Conservation (phyloP, 2,113 vertebrate species). For the Stegastes partitus region DNA sequence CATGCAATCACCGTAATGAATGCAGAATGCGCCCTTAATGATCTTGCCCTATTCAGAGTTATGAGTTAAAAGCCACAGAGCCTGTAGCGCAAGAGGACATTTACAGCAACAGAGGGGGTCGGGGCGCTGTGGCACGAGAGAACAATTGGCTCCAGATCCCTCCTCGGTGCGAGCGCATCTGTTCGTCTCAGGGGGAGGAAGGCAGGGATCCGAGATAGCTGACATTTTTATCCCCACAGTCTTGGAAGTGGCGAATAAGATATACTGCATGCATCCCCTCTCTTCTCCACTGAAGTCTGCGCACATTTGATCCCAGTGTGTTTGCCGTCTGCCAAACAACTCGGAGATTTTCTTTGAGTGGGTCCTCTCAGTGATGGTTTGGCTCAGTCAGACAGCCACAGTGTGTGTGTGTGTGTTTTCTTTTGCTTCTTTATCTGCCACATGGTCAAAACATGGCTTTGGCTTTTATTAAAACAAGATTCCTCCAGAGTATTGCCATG, state of each 20-base stretch:
- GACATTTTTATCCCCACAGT: conserved; percentile 42
- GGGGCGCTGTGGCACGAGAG: conserved; percentile 48
- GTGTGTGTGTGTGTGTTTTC: conserved; percentile 39
- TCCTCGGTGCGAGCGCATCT: conserved; percentile 13
- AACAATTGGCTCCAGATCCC: conserved; percentile 59
- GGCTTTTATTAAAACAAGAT: conserved; percentile 62
- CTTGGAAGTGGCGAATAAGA: conserved; percentile 60
- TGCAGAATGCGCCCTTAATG: conserved; percentile 54
- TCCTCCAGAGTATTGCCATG: conserved; percentile 42
- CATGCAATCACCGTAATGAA: conserved; percentile 39
- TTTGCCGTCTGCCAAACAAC: conserved; percentile 48
- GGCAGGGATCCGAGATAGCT: conserved; percentile 24
- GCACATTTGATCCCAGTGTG: conserved; percentile 53
- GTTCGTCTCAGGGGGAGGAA: conserved; percentile 13
- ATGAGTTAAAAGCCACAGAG: conserved; percentile 43
- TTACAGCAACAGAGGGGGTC: conserved; percentile 42
- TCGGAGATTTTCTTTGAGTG: conserved; percentile 62
- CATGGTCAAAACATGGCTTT: conserved; percentile 61
- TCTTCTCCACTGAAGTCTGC: conserved; percentile 35
- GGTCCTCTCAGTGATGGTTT: conserved; percentile 68
- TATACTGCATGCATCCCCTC: conserved; percentile 38
- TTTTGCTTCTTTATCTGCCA: conserved; percentile 59
- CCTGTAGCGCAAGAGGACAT: conserved; percentile 58
- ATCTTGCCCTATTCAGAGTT: conserved; percentile 18
- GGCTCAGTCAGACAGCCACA: conserved; percentile 56